Conservation (phyloP, 2,797 vertebrate genomes). For the Darevskia nairensis region DNA sequence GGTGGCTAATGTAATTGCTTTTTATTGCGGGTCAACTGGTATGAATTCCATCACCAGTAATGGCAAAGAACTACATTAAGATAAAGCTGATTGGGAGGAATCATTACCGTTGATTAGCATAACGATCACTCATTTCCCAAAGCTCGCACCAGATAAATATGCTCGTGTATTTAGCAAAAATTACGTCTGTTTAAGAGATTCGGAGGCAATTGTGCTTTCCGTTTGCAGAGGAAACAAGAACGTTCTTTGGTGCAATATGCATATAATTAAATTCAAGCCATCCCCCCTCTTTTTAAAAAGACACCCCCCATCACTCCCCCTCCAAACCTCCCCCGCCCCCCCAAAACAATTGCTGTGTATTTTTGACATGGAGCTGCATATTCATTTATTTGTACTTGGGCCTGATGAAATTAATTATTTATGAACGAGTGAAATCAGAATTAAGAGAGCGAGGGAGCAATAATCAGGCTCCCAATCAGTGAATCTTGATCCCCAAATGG, state of each 20-base stretch:
- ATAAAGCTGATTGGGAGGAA: slow-evolving; percentile 54
- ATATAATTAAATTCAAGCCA: background rate
- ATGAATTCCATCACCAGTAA: slow-evolving; percentile 60
- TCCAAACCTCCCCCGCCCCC: background rate
- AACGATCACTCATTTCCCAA: slow-evolving; percentile 58
- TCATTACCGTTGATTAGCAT: slow-evolving; percentile 62
- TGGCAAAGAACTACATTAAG: slow-evolving; percentile 48
- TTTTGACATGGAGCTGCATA: background rate
- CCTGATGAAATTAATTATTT: slow-evolving; percentile 33
- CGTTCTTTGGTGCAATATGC: background rate
- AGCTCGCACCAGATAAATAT: slow-evolving; percentile 48
- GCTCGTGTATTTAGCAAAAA: slow-evolving; percentile 35
- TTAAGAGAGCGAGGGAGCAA: background rate
- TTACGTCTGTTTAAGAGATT: slow-evolving; percentile 35
- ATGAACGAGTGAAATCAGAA: background rate
- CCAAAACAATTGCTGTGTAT: background rate
- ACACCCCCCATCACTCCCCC: background rate
- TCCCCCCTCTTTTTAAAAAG: background rate
- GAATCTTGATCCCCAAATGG: background rate
- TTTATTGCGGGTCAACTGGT: slow-evolving; percentile 64
- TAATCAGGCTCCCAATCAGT: slow-evolving; percentile 1
- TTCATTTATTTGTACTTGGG: background rate
- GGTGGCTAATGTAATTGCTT: slow-evolving; percentile 48
- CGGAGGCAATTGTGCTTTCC: slow-evolving; percentile 11
- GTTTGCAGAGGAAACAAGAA: slow-evolving; percentile 36